Percentiles rank a stretch among this genome's conserved stretches.
Evolutionary conservation across 2,888 invertebrate species (phyloP).

Genomic region (Choreutis nemorana): DNA sequence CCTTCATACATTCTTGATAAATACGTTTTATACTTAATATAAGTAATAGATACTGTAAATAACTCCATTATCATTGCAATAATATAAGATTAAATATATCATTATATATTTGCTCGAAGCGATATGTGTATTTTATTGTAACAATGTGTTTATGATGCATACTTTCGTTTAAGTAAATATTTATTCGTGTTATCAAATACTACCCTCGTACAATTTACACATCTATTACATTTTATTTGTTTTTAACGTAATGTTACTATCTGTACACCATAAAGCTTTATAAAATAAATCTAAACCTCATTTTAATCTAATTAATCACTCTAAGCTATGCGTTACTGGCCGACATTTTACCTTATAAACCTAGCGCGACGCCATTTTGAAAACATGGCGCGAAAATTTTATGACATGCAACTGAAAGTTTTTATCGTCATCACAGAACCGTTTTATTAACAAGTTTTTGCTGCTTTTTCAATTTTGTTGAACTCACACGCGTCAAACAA

Average conservation of each 20-base stretch:
- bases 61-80: too few relatives aligned
- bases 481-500: too few relatives aligned
- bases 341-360: conserved; percentile 24
- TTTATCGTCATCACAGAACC: conserved; percentile 46
- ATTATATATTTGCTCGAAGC: conserved; percentile 42
- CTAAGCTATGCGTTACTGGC: conserved; percentile 55
- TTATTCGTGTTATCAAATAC: conserved; percentile 59
- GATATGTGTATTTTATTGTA: conserved; percentile 65
- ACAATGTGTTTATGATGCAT: conserved; percentile 46
- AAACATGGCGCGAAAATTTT: conserved; percentile 38
- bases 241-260: conserved; percentile 45
- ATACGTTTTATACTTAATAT: too few relatives aligned
- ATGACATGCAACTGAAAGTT: conserved; percentile 26
- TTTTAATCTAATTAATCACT: conserved; percentile 45
- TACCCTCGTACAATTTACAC: conserved; percentile 55
- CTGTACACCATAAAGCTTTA: conserved; percentile 57
- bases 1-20: too few relatives aligned
- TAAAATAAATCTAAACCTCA: conserved; percentile 56
- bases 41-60: too few relatives aligned
- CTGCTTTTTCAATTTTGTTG: conserved; percentile 26
- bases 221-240: conserved; percentile 45
- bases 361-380: conserved; percentile 38
- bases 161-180: conserved; percentile 26
- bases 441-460: conserved; percentile 25
- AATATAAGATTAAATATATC: conserved; percentile 24